phyloP scores from a whole-genome alignment of 2,113 vertebrate genomes.

The Anhinga anhinga region DNA sequence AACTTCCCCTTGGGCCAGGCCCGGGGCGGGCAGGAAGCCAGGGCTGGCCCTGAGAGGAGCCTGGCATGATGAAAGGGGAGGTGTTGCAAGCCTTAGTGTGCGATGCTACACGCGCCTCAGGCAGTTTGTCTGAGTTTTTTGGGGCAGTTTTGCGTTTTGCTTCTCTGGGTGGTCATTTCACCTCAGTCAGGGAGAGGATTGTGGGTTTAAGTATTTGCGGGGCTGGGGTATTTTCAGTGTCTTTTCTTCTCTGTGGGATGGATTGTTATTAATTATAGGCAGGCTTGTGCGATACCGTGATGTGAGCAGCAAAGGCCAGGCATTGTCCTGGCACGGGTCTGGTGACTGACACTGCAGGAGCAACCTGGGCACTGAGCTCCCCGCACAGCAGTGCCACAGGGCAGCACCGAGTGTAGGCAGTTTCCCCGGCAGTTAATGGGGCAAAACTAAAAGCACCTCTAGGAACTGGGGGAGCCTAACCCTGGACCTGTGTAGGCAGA shows the following conservation, averaged over 20 bases:
- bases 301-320: neutral
- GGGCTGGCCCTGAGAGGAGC: neutral
- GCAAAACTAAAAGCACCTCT: neutral
- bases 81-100: neutral
- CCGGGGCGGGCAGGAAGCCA: neutral
- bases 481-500: too few relatives aligned
- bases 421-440: neutral
- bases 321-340: neutral
- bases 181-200: neutral
- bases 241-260: neutral
- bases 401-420: neutral
- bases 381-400: fast-evolving
- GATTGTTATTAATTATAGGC: neutral
- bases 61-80: neutral
- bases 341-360: neutral
- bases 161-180: neutral
- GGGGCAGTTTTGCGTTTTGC: neutral
- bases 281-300: neutral
- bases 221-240: neutral
- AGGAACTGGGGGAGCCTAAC: neutral
- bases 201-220: neutral
- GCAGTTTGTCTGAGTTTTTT: neutral
- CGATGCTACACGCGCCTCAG: neutral
- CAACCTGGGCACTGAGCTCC: neutral
- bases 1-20: neutral